Evolutionary conservation across 2,888 invertebrate genomes (phyloP).

Genomic region (Bombylius discolor): DNA sequence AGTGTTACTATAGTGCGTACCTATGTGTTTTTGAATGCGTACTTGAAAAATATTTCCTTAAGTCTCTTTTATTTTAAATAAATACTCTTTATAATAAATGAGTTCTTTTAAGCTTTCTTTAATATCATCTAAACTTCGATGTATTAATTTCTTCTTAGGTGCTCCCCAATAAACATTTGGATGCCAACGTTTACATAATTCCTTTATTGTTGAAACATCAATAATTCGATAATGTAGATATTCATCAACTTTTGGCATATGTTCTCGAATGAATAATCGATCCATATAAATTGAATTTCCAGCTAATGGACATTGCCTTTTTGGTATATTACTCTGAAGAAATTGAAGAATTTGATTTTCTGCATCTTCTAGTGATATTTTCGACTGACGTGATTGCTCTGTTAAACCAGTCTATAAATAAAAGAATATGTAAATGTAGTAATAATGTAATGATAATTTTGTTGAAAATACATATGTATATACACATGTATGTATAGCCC

Average conservation of each 20-base stretch:
- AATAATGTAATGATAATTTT: slow-evolving; percentile 38
- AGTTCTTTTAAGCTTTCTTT: slow-evolving; percentile 74
- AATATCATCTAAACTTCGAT: slow-evolving; percentile 73
- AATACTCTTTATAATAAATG: slow-evolving; percentile 51
- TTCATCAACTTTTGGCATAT: slow-evolving; percentile 64
- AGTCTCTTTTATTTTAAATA: not conserved
- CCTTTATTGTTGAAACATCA: slow-evolving; percentile 85
- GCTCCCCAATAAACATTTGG: slow-evolving; percentile 42
- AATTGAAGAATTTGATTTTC: slow-evolving; percentile 61
- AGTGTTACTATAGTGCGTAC: too few relatives aligned
- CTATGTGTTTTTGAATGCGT: too few relatives aligned
- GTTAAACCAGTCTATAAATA: slow-evolving; percentile 64
- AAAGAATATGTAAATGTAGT: slow-evolving; percentile 12
- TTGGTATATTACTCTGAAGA: slow-evolving; percentile 39
- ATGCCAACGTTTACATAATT: slow-evolving; percentile 69
- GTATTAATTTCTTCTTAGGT: slow-evolving; percentile 51
- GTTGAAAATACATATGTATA: too few relatives aligned
- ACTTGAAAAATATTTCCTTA: too few relatives aligned
- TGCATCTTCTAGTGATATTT: slow-evolving; percentile 49
- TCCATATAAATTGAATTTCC: slow-evolving; percentile 87
- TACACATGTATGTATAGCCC: too few relatives aligned
- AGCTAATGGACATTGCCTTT: slow-evolving; percentile 59
- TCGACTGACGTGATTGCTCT: slow-evolving; percentile 56
- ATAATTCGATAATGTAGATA: slow-evolving; percentile 86
- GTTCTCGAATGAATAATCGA: slow-evolving; percentile 62